Evolutionary conservation across 2,113 vertebrate species (phyloP).

Genomic region (Stigmatopora nigra): DNA sequence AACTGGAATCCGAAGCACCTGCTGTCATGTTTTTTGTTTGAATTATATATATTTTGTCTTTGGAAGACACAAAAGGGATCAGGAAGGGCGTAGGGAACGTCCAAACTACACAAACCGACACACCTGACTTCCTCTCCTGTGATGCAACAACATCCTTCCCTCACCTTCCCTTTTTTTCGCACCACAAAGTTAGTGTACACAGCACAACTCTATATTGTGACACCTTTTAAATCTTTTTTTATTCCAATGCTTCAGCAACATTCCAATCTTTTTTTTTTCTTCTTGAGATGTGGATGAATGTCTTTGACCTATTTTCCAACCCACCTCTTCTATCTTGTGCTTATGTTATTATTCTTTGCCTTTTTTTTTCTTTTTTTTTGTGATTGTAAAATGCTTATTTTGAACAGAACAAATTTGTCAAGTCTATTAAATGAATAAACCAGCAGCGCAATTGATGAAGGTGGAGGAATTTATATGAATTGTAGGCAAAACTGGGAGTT

Average conservation of each 20-base stretch:
- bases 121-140: background rate
- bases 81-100: conserved; percentile 50
- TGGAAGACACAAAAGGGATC: conserved; percentile 36
- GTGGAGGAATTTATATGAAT: conserved; percentile 13
- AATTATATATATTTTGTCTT: background rate
- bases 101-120: background rate
- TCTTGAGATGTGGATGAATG: conserved; percentile 43
- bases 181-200: conserved; percentile 14
- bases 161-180: background rate
- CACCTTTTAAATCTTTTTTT: conserved; percentile 24
- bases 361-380: conserved; percentile 56
- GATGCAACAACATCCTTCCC: background rate
- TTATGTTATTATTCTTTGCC: conserved; percentile 42
- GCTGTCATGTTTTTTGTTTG: conserved; percentile 22
- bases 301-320: conserved; percentile 13
- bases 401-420: conserved; percentile 17
- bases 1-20: conserved; percentile 64
- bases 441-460: conserved; percentile 47
- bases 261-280: conserved; percentile 47
- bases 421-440: conserved; percentile 49
- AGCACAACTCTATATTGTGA: conserved; percentile 61
- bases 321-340: conserved; percentile 41
- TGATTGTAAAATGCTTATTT: conserved; percentile 58
- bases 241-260: conserved; percentile 47
- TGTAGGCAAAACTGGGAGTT: background rate